phyloP scores from a whole-genome alignment of 2,888 invertebrate genomes.

The Eubasilissa splendida region DNA sequence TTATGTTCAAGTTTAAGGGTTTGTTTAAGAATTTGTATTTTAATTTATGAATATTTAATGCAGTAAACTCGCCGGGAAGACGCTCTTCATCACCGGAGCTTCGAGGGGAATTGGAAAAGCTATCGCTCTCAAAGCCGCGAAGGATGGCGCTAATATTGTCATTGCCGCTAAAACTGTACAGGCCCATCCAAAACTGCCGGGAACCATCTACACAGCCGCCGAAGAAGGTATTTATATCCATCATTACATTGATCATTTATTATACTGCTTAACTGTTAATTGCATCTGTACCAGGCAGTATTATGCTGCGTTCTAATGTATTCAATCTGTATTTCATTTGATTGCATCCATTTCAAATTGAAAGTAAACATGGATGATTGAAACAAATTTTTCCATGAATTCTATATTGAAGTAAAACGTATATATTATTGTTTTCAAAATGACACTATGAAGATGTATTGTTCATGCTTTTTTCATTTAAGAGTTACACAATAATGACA shows the following conservation, averaged over 20 bases:
- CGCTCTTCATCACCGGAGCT: slow-evolving; percentile 95
- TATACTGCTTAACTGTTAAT: background rate
- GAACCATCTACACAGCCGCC: slow-evolving; percentile 92
- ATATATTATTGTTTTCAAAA: no score
- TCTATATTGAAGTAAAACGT: no score
- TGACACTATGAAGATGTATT: no score
- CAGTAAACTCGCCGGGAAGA: slow-evolving; percentile 84
- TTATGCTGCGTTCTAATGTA: no score
- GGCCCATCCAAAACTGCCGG: slow-evolving; percentile 91
- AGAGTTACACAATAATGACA: no score
- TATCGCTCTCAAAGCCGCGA: slow-evolving; percentile 93
- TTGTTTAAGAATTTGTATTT: background rate
- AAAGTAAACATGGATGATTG: no score
- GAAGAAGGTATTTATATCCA: slow-evolving; percentile 80
- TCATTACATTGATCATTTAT: background rate
- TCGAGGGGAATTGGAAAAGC: slow-evolving; percentile 97
- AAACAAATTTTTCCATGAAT: no score
- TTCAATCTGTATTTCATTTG: no score
- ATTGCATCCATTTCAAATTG: no score
- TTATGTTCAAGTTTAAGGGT: slow-evolving; percentile 1
- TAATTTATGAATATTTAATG: slow-evolving; percentile 1
- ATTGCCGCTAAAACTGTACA: slow-evolving; percentile 94
- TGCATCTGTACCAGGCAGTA: no score
- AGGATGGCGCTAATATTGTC: slow-evolving; percentile 93
- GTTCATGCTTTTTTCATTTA: no score